These are phyloP conservation scores for Notodonta ziczac DNA, from an alignment of 2,888 invertebrate genomes.

Conservation along the genomic window DNA sequence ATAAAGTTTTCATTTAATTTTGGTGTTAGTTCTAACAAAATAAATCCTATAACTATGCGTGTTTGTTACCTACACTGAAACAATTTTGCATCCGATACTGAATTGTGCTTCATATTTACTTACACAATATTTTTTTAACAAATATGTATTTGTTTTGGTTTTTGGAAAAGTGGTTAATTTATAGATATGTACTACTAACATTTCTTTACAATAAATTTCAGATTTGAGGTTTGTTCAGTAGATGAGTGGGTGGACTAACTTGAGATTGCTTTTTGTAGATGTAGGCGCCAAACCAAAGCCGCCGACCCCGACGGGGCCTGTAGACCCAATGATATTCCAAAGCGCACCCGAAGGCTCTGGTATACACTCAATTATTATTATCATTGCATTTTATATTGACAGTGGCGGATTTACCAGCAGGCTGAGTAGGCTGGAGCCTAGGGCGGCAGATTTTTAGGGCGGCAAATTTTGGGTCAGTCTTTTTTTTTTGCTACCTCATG, in stretches of 20 bases:
- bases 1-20: slow-evolving; percentile 7
- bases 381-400: slow-evolving; percentile 16
- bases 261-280: slow-evolving; percentile 83
- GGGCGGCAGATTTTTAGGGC: too few relatives aligned
- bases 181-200: neutral
- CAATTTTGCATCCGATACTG: too few relatives aligned
- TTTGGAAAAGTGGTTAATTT: neutral
- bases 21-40: neutral
- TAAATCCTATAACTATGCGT: neutral
- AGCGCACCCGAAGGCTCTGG: slow-evolving; percentile 89
- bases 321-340: slow-evolving; percentile 86
- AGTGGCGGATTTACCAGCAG: too few relatives aligned
- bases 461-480: too few relatives aligned
- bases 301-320: slow-evolving; percentile 86
- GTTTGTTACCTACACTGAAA: neutral
- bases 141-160: neutral
- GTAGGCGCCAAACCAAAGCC: slow-evolving; percentile 84
- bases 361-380: slow-evolving; percentile 69
- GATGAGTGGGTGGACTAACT: slow-evolving; percentile 42
- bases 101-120: too few relatives aligned
- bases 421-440: too few relatives aligned
- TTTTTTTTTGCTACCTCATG: too few relatives aligned
- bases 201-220: neutral
- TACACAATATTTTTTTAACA: too few relatives aligned
- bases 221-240: neutral